phyloP scores from a whole-genome alignment of 1,140 invertebrate species.

The Sitophilus oryzae region DNA sequence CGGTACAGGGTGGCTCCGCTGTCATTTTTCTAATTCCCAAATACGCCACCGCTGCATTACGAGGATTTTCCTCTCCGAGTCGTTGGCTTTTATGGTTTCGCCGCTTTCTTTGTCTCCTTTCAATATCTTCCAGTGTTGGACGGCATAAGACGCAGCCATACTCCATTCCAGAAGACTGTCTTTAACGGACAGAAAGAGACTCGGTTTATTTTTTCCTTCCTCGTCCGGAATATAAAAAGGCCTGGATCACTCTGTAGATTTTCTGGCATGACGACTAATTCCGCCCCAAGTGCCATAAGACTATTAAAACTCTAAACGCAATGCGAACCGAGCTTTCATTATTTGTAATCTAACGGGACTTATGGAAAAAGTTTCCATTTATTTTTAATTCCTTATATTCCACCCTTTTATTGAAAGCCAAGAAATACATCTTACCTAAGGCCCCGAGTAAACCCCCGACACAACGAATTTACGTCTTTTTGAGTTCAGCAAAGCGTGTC shows the following conservation, averaged over 20 bases:
- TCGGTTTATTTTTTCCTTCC: too few relatives aligned
- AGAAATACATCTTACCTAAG: constrained; percentile 35
- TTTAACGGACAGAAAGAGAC: too few relatives aligned
- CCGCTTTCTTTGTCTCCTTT: too few relatives aligned
- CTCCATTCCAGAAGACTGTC: too few relatives aligned
- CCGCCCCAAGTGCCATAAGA: constrained; percentile 40
- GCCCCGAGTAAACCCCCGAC: constrained; percentile 30
- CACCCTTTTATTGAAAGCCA: constrained; percentile 42
- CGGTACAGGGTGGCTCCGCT: constrained; percentile 13
- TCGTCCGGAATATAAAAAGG: too few relatives aligned
- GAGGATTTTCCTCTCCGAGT: too few relatives aligned
- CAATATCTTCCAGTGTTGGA: too few relatives aligned
- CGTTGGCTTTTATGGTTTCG: too few relatives aligned
- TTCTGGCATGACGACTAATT: constrained; percentile 39
- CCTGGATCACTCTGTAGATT: constrained; percentile 9
- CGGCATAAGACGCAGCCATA: too few relatives aligned
- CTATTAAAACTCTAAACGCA: constrained; percentile 44
- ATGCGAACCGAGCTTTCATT: constrained; percentile 39
- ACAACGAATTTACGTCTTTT: constrained; percentile 33
- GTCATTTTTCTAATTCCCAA: too few relatives aligned
- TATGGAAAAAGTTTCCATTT: constrained; percentile 43
- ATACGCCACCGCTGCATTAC: too few relatives aligned
- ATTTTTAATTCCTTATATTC: constrained; percentile 43
- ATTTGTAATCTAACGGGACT: constrained; percentile 42
- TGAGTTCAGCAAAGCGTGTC: constrained; percentile 29